These are phyloP conservation scores for Trogon surrucura DNA, from an alignment of 2,113 vertebrate genomes.

Conservation along the genomic window DNA sequence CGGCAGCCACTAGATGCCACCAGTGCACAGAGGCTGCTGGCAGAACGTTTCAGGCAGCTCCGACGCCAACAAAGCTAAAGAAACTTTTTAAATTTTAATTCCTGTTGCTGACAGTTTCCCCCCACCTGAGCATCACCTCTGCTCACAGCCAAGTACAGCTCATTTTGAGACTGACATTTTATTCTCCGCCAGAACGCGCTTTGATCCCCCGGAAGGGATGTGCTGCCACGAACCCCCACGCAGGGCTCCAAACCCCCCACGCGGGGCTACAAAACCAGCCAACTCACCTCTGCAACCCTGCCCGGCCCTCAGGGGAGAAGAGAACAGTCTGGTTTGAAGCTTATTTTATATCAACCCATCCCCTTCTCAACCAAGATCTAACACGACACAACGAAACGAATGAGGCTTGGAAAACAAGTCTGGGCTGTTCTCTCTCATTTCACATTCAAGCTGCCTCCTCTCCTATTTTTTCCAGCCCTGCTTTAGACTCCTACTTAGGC, in stretches of 20 bases:
- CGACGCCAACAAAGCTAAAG: neutral
- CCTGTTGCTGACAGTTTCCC: neutral
- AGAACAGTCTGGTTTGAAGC: neutral
- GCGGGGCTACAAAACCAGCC: neutral
- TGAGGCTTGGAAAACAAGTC: constrained; percentile 24
- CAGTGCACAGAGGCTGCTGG: neutral
- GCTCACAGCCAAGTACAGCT: neutral
- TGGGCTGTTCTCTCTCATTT: neutral
- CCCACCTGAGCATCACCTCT: neutral
- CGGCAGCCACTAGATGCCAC: neutral
- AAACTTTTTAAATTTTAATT: neutral
- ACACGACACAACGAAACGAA: neutral
- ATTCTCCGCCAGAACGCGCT: fast-evolving
- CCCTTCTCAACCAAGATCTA: neutral
- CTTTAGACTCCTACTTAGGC: neutral
- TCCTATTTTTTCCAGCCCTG: neutral
- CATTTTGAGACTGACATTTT: neutral
- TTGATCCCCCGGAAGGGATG: neutral
- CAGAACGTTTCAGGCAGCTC: neutral
- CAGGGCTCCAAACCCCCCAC: neutral
- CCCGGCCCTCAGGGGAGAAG: fast-evolving
- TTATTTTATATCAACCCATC: neutral
- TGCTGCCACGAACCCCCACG: neutral
- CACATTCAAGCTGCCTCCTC: neutral
- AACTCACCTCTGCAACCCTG: neutral